Evolutionary conservation across 2,888 invertebrate genomes (phyloP).

Genomic region (Acronicta alni): DNA sequence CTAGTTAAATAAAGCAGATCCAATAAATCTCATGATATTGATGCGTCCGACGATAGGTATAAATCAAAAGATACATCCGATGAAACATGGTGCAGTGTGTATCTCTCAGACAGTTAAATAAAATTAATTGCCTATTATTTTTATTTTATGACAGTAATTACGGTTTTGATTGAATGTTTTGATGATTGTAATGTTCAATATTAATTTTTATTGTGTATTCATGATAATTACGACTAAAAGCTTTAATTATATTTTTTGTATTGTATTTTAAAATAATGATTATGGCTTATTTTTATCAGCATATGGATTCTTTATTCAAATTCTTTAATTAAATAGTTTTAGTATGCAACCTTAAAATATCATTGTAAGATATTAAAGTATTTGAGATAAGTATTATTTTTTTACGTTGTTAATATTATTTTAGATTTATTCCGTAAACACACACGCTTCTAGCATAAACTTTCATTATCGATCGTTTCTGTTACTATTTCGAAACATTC

Average conservation of each 20-base stretch:
- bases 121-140: conserved; percentile 23
- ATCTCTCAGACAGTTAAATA: conserved; percentile 8
- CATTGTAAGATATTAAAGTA: too few species aligned
- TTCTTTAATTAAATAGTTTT: too few species aligned
- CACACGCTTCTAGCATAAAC: neutral
- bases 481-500: neutral
- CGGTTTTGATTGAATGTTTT: conserved; percentile 27
- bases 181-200: conserved; percentile 9
- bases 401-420: too few species aligned
- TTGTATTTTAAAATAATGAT: neutral
- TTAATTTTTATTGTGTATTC: conserved; percentile 25
- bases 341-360: too few species aligned
- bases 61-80: neutral
- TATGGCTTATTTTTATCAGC: too few species aligned
- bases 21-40: neutral
- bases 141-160: conserved; percentile 21
- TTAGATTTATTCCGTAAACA: too few species aligned
- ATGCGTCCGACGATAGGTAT: neutral
- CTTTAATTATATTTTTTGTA: neutral
- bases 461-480: neutral
- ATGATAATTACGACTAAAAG: conserved; percentile 8
- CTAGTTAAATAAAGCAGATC: neutral
- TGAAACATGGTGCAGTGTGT: conserved; percentile 3
- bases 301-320: too few species aligned
- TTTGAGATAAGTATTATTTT: too few species aligned